These are phyloP conservation scores for Aramus guarauna DNA, from an alignment of 2,113 vertebrate genomes.

Conservation along the genomic window DNA sequence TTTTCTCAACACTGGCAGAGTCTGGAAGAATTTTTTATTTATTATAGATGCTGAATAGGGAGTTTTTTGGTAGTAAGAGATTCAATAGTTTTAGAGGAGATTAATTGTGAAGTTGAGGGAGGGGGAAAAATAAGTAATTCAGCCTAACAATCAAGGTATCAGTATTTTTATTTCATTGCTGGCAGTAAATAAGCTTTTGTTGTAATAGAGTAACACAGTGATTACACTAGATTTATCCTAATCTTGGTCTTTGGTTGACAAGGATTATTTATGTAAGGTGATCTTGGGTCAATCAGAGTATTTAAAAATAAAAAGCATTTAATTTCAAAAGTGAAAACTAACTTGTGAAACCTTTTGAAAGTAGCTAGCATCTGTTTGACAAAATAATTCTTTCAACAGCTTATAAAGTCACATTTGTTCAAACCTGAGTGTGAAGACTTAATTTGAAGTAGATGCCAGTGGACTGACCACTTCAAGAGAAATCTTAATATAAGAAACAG, in stretches of 20 bases:
- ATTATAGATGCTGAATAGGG: neutral
- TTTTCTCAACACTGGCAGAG: neutral
- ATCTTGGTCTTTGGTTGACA: neutral
- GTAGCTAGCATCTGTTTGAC: neutral
- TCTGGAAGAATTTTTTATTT: neutral
- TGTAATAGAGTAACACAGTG: neutral
- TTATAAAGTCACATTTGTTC: neutral
- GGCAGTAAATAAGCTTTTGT: neutral
- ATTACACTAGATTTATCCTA: neutral
- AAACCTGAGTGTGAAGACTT: neutral
- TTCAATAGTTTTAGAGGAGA: neutral
- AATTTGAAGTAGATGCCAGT: neutral
- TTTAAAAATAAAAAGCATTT: neutral
- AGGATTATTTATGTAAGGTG: neutral
- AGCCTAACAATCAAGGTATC: neutral
- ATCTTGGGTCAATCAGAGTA: neutral
- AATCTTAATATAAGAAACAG: neutral
- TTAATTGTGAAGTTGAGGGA: neutral
- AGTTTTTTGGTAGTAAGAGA: neutral
- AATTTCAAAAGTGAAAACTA: neutral
- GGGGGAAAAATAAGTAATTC: neutral
- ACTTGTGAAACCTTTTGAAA: neutral
- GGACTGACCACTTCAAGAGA: neutral
- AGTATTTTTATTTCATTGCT: neutral
- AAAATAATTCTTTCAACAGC: conserved; percentile 5